phyloP scores from a whole-genome alignment of 2,888 invertebrate genomes.

The Melanchra persicariae region DNA sequence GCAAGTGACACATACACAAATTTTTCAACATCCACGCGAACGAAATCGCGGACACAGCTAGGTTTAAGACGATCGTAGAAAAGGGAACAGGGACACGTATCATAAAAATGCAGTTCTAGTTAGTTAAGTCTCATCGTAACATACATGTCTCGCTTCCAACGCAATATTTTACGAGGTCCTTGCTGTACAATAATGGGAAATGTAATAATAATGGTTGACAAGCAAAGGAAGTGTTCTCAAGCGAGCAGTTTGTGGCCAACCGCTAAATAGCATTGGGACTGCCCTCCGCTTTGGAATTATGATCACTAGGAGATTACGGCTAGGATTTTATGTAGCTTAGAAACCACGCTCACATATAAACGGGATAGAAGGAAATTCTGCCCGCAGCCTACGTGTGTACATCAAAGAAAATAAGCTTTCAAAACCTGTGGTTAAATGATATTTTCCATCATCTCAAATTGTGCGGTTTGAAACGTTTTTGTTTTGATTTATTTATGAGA shows the following conservation, averaged over 20 bases:
- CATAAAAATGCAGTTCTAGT: constrained; percentile 14
- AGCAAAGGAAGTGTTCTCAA: constrained; percentile 77
- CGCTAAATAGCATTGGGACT: constrained; percentile 77
- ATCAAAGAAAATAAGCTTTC: constrained; percentile 62
- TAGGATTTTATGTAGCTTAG: constrained; percentile 71
- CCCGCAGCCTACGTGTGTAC: constrained; percentile 48
- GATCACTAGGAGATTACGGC: constrained; percentile 73
- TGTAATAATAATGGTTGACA: constrained; percentile 71
- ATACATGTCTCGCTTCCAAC: constrained; percentile 38
- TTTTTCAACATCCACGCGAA: too few relatives aligned
- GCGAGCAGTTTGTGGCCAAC: constrained; percentile 79
- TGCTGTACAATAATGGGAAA: constrained; percentile 60
- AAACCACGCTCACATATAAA: constrained; percentile 72
- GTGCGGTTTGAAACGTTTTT: constrained; percentile 48
- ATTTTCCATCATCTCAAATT: constrained; percentile 52
- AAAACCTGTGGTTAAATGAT: constrained; percentile 58
- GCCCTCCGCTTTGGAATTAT: constrained; percentile 74
- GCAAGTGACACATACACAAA: too few relatives aligned
- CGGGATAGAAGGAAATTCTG: constrained; percentile 61
- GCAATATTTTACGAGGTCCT: constrained; percentile 64
- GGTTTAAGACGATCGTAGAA: neutral
- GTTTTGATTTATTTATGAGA: constrained; percentile 48
- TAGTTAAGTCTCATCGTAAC: constrained; percentile 37
- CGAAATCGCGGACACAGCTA: too few relatives aligned
- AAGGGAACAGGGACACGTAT: neutral